Evolutionary conservation across 1,140 invertebrate species (phyloP).

Genomic region (Drosophila grimshawi): DNA sequence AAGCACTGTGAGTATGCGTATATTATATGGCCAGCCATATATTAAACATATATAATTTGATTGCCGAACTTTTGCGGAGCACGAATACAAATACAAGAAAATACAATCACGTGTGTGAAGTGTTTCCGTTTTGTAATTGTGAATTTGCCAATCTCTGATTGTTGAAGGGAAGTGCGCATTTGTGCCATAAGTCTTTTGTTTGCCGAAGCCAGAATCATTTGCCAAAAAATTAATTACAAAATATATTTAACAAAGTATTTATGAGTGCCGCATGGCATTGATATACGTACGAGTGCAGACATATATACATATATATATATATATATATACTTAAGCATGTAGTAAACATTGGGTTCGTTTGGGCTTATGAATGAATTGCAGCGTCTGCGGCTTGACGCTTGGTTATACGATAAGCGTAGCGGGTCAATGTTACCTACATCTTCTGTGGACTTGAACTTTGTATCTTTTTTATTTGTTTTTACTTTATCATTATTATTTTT

Average conservation of each 20-base stretch:
- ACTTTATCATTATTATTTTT: conserved; percentile 38
- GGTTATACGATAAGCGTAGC: conserved; percentile 20
- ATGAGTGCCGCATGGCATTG: conserved; percentile 41
- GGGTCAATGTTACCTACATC: conserved; percentile 58
- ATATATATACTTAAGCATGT: neutral
- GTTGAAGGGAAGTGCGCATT: conserved; percentile 46
- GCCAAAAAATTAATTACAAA: conserved; percentile 39
- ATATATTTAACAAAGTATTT: conserved; percentile 27
- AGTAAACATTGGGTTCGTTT: conserved; percentile 4
- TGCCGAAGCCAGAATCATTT: conserved; percentile 49
- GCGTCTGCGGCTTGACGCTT: conserved; percentile 9
- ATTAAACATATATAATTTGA: conserved; percentile 38
- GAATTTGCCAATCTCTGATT: conserved; percentile 56
- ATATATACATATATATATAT: neutral
- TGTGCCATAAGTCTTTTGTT: conserved; percentile 58
- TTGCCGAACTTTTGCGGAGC: conserved; percentile 47
- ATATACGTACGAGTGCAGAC: conserved; percentile 4
- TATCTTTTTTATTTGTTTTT: conserved; percentile 46
- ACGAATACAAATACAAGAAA: conserved; percentile 2
- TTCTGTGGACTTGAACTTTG: conserved; percentile 73
- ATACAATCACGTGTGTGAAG: conserved; percentile 11
- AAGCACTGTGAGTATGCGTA: conserved; percentile 27
- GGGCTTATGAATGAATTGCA: conserved; percentile 49
- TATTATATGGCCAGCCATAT: conserved; percentile 27
- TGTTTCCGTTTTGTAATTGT: conserved; percentile 77